Conservation (phyloP, 30 jellyfish, hydroid and myxozoan species). For the Catostylus mosaicus region DNA sequence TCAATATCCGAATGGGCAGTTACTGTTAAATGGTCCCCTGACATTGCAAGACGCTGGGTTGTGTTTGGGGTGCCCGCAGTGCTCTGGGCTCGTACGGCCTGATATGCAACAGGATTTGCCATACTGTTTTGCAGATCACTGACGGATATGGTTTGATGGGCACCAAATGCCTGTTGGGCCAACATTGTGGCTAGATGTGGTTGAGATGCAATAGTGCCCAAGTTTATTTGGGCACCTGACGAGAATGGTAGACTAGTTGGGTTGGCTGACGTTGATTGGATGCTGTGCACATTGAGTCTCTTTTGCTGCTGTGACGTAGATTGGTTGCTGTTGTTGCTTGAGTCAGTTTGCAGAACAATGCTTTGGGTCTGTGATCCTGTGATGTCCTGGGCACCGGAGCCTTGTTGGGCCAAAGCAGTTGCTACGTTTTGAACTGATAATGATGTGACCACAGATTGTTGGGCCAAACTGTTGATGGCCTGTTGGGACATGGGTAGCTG, state of each 20-base stretch:
- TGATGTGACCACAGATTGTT: slow-evolving; percentile 23
- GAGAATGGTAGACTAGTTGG: neutral
- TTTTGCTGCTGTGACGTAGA: neutral
- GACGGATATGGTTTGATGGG: neutral
- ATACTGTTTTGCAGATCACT: neutral
- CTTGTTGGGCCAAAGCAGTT: neutral
- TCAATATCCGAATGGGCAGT: slow-evolving; percentile 1
- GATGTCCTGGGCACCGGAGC: slow-evolving; percentile 9
- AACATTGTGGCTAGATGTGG: slow-evolving; percentile 6
- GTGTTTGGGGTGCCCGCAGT: neutral
- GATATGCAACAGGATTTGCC: slow-evolving; percentile 5
- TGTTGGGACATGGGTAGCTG: slow-evolving; percentile 71
- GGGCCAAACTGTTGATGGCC: slow-evolving; percentile 43
- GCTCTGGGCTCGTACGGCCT: neutral
- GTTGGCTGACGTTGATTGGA: neutral
- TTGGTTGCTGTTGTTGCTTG: neutral
- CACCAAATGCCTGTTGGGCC: slow-evolving; percentile 29
- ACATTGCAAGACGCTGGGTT: neutral
- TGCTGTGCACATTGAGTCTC: neutral
- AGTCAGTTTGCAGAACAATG: neutral
- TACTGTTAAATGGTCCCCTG: slow-evolving; percentile 12
- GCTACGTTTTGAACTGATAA: neutral
- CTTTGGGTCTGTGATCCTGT: neutral
- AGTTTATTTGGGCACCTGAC: slow-evolving; percentile 23
- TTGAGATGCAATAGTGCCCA: slow-evolving; percentile 4